phyloP scores from a whole-genome alignment of 2,113 vertebrate genomes.

The Felis chaus region DNA sequence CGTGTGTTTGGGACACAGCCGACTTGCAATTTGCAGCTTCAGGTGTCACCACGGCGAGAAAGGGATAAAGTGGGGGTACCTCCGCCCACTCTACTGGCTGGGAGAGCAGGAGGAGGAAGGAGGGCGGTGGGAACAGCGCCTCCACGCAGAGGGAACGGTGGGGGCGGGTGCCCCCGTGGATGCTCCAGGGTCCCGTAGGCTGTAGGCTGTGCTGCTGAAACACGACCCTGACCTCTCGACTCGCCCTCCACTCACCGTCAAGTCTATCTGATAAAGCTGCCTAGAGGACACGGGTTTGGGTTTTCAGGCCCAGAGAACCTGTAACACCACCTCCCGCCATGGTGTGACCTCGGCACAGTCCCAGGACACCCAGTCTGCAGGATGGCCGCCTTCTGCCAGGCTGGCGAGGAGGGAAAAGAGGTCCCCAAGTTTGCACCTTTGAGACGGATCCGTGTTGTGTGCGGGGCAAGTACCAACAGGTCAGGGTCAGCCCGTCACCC shows the following conservation, averaged over 20 bases:
- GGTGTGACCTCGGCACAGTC: neutral
- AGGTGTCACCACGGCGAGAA: neutral
- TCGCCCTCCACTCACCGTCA: neutral
- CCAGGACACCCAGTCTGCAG: neutral
- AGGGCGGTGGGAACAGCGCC: neutral
- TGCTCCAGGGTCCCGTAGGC: neutral
- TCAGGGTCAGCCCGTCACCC: neutral
- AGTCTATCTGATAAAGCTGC: neutral
- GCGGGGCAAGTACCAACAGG: too few relatives aligned
- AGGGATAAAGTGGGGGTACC: too few relatives aligned
- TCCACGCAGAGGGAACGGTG: neutral
- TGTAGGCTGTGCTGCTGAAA: neutral
- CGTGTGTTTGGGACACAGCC: neutral
- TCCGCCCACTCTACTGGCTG: neutral
- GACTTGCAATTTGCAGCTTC: neutral
- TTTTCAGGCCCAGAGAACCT: neutral
- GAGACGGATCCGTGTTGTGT: neutral
- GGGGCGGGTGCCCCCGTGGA: accelerated
- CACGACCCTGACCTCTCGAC: too few relatives aligned
- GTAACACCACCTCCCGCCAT: neutral
- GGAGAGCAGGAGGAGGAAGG: neutral
- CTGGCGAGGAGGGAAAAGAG: too few relatives aligned
- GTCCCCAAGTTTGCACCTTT: too few relatives aligned
- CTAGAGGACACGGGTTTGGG: neutral
- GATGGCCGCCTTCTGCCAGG: neutral